These are phyloP conservation scores for Troides aeacus DNA, from an alignment of 2,888 invertebrate species.

Conservation along the genomic window DNA sequence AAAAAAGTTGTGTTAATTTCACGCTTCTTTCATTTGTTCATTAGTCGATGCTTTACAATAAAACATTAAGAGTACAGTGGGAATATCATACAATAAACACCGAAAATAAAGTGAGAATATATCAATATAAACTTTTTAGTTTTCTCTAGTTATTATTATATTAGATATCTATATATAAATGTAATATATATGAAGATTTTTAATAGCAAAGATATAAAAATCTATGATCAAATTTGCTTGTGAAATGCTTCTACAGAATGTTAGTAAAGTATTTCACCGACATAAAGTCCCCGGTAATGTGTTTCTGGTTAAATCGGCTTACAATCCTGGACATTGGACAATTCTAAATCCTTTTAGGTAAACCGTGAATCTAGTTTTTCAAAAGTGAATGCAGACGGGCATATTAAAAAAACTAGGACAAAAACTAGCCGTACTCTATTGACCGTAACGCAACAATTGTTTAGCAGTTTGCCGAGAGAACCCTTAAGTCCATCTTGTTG, in stretches of 20 bases:
- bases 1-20: constrained; percentile 50
- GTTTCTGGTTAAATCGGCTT: constrained; percentile 44
- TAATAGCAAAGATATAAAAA: no score
- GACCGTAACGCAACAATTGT: constrained; percentile 79
- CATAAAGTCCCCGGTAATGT: constrained; percentile 1
- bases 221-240: no score
- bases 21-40: constrained; percentile 43
- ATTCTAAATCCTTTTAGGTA: constrained; percentile 48
- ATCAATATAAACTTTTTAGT: no score
- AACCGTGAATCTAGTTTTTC: constrained; percentile 53
- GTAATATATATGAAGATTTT: no score
- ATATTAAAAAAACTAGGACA: constrained; percentile 49
- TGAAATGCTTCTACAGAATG: neutral
- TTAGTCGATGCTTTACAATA: constrained; percentile 9
- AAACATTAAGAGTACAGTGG: no score
- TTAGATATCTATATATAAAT: no score
- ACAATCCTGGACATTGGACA: constrained; percentile 24
- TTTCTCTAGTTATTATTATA: no score
- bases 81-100: no score
- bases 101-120: no score
- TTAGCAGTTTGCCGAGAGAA: constrained; percentile 72
- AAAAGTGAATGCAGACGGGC: constrained; percentile 52
- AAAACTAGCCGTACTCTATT: constrained; percentile 69
- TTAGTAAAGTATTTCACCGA: neutral
- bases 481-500: constrained; percentile 75